These are phyloP conservation scores for Thymelicus lineola DNA, from an alignment of 2,888 invertebrate genomes.

Conservation along the genomic window DNA sequence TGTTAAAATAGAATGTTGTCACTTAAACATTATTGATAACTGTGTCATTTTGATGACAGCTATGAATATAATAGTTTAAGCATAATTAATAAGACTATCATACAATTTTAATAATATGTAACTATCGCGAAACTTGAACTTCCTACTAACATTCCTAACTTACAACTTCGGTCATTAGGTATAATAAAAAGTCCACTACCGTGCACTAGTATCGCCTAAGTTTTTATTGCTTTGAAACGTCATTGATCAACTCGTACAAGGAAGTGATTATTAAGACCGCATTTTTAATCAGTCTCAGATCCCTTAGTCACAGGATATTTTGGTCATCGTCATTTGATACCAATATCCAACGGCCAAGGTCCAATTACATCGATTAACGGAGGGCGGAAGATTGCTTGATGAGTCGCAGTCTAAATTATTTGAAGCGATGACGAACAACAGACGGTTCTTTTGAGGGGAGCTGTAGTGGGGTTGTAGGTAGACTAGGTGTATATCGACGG, in stretches of 20 bases:
- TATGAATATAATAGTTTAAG: no score
- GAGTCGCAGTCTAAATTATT: slow-evolving; percentile 1
- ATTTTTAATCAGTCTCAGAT: neutral
- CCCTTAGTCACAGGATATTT: slow-evolving; percentile 18
- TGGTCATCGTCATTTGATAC: slow-evolving; percentile 9
- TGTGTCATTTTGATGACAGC: no score
- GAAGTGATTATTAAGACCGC: neutral
- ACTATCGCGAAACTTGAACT: no score
- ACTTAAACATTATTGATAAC: neutral
- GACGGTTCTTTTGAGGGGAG: neutral
- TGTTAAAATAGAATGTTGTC: neutral
- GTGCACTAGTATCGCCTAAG: no score
- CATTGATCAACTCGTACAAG: neutral
- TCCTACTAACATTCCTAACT: no score
- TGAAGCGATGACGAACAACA: neutral
- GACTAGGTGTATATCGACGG: no score
- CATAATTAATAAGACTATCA: no score
- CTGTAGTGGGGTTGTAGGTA: neutral
- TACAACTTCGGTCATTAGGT: no score
- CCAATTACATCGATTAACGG: slow-evolving; percentile 23
- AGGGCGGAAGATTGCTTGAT: slow-evolving; percentile 21
- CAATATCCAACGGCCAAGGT: slow-evolving; percentile 12
- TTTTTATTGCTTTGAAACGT: no score
- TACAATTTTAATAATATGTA: no score
- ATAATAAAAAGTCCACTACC: no score